A percentile compares a stretch with the other conserved stretches of the same genome.
Evolutionary conservation across 1,140 invertebrate genomes (phyloP).

Genomic region (Pseudobourletiella spinata): DNA sequence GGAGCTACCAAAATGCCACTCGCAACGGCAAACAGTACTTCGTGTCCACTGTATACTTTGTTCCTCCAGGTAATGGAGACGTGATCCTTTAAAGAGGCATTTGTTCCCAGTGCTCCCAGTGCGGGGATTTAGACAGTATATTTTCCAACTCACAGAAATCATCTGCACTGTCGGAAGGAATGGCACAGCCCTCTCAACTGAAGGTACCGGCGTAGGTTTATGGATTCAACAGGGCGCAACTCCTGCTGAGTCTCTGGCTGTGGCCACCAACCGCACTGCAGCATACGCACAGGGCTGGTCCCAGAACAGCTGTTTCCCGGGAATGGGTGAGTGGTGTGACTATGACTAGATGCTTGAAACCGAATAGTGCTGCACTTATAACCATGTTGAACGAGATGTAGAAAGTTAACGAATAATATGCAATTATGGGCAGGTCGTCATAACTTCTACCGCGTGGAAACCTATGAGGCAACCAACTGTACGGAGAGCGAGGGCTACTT

Average conservation of each 20-base stretch:
- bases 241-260: not conserved
- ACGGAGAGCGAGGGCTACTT: slow-evolving; percentile 4
- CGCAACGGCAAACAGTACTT: slow-evolving; percentile 1
- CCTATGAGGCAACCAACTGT: slow-evolving; percentile 7
- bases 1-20: slow-evolving; percentile 6
- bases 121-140: not conserved
- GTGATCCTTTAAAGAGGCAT: not conserved
- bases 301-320: slow-evolving; percentile 13
- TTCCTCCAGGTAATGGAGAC: slow-evolving; percentile 3
- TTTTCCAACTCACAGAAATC: not conserved
- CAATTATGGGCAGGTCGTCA: slow-evolving; percentile 11
- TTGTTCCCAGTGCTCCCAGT: not conserved
- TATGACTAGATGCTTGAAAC: no score
- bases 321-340: slow-evolving; percentile 14
- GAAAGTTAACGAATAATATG: not conserved
- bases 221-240: slow-evolving; percentile 13
- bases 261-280: slow-evolving; percentile 1
- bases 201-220: slow-evolving; percentile 13
- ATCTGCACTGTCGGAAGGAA: slow-evolving; percentile 10
- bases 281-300: slow-evolving; percentile 8
- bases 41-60: slow-evolving; percentile 13
- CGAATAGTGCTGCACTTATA: no score
- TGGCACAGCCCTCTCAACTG: not conserved
- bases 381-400: no score
- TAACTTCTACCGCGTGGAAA: slow-evolving; percentile 15